These are phyloP conservation scores for Ibidorhyncha struthersii DNA, from an alignment of 2,113 vertebrate species.

Conservation along the genomic window DNA sequence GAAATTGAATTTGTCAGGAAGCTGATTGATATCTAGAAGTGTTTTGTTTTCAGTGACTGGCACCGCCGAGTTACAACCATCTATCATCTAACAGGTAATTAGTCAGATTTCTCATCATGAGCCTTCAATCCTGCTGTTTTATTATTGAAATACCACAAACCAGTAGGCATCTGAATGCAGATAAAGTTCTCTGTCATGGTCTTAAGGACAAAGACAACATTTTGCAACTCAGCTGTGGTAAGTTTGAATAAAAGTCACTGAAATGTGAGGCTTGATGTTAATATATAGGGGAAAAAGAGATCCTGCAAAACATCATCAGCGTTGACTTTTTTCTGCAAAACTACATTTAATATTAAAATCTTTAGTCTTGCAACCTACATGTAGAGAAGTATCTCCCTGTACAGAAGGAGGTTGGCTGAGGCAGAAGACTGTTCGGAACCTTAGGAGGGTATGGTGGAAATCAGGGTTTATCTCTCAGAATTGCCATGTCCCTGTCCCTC, in stretches of 20 bases:
- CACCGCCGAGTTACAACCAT: conserved; percentile 80
- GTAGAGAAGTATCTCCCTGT: neutral
- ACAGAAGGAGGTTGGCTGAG: neutral
- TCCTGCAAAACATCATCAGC: neutral
- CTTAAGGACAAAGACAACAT: conserved; percentile 80
- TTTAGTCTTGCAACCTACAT: neutral
- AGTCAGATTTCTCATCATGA: conserved; percentile 86
- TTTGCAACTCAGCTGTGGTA: conserved; percentile 70
- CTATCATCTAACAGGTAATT: conserved; percentile 87
- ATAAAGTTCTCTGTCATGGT: conserved; percentile 79
- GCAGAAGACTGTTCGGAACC: neutral
- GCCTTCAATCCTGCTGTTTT: conserved; percentile 84
- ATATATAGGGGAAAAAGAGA: conserved; percentile 13
- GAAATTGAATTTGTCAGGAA: conserved; percentile 81
- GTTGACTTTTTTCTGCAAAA: neutral
- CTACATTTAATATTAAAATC: neutral
- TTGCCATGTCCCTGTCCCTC: neutral
- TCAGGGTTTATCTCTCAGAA: neutral
- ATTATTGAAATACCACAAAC: conserved; percentile 84
- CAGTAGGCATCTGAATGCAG: conserved; percentile 81
- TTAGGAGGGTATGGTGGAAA: neutral
- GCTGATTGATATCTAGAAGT: conserved; percentile 82
- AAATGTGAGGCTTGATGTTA: conserved; percentile 54
- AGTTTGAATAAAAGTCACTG: conserved; percentile 75
- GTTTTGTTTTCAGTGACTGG: conserved; percentile 85